These are phyloP conservation scores for Anabas testudineus DNA, from an alignment of 2,797 vertebrate species.

Conservation along the genomic window DNA sequence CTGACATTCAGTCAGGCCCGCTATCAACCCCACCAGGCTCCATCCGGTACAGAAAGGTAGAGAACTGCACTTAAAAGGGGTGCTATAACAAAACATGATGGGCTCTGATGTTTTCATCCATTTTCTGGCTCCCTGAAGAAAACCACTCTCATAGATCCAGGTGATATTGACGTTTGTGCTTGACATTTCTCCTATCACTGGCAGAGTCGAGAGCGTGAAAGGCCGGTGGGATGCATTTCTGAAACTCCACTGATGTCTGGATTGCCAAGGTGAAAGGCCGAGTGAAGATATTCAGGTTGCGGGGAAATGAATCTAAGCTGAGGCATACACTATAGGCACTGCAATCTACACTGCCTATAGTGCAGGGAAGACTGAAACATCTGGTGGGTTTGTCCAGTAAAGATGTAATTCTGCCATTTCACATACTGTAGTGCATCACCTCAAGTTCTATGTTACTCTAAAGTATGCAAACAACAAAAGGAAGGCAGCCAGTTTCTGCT, in stretches of 20 bases:
- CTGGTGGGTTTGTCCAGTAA: constrained; percentile 17
- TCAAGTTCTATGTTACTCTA: constrained; percentile 29
- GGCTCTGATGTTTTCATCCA: constrained; percentile 64
- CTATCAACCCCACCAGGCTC: constrained; percentile 39
- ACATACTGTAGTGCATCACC: background rate
- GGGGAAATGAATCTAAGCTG: constrained; percentile 38
- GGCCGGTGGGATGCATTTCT: constrained; percentile 53
- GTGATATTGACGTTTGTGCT: constrained; percentile 63
- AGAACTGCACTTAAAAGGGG: constrained; percentile 44
- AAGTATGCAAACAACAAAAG: constrained; percentile 21
- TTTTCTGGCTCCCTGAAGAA: constrained; percentile 62
- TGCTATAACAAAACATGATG: constrained; percentile 51
- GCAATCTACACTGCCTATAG: constrained; percentile 31
- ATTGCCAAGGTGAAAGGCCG: constrained; percentile 59
- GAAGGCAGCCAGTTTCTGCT: background rate
- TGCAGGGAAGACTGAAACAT: constrained; percentile 13
- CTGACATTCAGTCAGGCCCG: constrained; percentile 28
- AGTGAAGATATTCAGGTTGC: constrained; percentile 48
- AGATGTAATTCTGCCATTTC: constrained; percentile 40
- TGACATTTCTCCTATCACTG: constrained; percentile 68
- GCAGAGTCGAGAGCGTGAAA: constrained; percentile 57
- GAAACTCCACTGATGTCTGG: constrained; percentile 55
- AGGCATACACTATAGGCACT: constrained; percentile 17
- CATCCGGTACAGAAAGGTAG: constrained; percentile 32
- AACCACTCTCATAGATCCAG: constrained; percentile 57